A percentile compares a stretch with the other conserved stretches of the same genome.
Evolutionary conservation across 92 coral and sea anemone genomes (phyloP).

Genomic region (Umimayanthus kanabou): DNA sequence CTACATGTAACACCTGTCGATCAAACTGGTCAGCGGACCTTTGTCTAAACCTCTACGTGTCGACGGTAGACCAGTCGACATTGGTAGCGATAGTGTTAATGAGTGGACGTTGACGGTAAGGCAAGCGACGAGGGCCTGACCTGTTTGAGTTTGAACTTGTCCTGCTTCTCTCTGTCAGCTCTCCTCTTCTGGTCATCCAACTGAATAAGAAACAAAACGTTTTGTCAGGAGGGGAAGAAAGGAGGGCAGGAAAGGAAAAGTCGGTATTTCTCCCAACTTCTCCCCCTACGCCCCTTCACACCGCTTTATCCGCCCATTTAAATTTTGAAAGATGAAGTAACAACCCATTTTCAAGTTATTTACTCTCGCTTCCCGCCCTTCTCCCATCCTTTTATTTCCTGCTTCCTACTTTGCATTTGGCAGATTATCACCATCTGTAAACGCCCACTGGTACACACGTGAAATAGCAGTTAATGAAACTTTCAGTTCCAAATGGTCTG

Average conservation of each 20-base stretch:
- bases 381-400: neutral
- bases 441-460: neutral
- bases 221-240: neutral
- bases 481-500: neutral
- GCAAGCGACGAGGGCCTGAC: slow-evolving; percentile 20
- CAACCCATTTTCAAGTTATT: neutral
- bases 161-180: slow-evolving; percentile 86
- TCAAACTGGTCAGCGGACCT: too few species aligned
- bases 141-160: slow-evolving; percentile 84
- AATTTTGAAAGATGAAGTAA: neutral
- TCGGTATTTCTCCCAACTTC: neutral
- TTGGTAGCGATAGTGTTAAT: too few species aligned
- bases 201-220: slow-evolving; percentile 30
- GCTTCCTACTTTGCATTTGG: neutral
- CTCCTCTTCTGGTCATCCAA: slow-evolving; percentile 85
- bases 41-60: too few species aligned
- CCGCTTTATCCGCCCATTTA: neutral
- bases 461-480: neutral
- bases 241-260: neutral
- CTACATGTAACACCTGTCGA: too few species aligned
- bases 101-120: neutral
- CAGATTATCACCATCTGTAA: neutral
- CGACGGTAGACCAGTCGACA: too few species aligned
- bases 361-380: neutral
- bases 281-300: too few species aligned